Evolutionary conservation across 2,888 invertebrate genomes (phyloP).

Genomic region (Fragum whitleyi): DNA sequence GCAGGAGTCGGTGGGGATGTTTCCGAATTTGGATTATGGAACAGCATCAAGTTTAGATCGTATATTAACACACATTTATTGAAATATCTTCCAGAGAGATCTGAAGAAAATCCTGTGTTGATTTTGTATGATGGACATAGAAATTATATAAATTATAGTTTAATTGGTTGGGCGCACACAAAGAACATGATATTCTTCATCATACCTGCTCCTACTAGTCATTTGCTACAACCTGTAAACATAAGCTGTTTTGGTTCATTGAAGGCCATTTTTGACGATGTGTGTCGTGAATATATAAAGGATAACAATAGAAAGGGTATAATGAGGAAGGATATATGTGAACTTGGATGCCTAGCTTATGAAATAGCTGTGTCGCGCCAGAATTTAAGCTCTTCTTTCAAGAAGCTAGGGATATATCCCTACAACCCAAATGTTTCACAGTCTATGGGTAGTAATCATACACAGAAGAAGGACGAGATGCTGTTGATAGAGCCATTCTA

Average conservation of each 20-base stretch:
- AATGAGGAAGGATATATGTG: no score
- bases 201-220: constrained; percentile 7
- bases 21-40: neutral
- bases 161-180: neutral
- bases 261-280: constrained; percentile 1
- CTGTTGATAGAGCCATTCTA: no score
- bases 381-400: no score
- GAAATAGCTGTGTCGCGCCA: no score
- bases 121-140: constrained; percentile 1
- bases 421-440: no score
- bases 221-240: constrained; percentile 9
- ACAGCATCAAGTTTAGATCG: constrained; percentile 3
- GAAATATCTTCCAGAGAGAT: constrained; percentile 17
- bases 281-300: no score
- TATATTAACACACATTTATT: constrained; percentile 1
- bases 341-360: no score
- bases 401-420: no score
- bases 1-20: neutral
- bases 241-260: constrained; percentile 12
- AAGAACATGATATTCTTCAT: neutral
- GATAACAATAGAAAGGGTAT: no score
- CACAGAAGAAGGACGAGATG: no score
- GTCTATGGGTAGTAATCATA: no score
- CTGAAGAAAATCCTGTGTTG: neutral
- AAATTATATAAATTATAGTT: neutral